Evolutionary conservation across 2,797 vertebrate genomes (phyloP).

Genomic region (Lepus oiostolus): DNA sequence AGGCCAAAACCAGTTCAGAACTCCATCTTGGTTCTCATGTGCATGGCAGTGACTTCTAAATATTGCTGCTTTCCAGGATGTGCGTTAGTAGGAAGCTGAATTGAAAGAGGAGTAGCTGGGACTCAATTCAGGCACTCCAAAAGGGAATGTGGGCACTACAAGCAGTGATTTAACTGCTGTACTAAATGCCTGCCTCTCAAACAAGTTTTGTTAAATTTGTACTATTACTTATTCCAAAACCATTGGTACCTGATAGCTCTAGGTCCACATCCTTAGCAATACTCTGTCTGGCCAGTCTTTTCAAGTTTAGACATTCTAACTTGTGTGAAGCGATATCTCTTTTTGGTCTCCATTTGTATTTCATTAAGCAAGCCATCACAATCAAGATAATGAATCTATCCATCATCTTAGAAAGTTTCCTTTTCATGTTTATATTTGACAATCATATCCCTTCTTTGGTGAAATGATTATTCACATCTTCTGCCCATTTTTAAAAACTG

Average conservation of each 20-base stretch:
- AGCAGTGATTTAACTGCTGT: too few species aligned
- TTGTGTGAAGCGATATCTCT: not conserved
- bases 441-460: not conserved
- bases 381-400: not conserved
- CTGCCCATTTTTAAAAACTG: not conserved
- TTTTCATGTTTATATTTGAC: not conserved
- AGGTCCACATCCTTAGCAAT: not conserved
- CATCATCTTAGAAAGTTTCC: conserved; percentile 9
- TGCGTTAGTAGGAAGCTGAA: too few species aligned
- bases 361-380: not conserved
- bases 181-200: too few species aligned
- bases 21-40: too few species aligned
- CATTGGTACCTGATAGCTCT: not conserved
- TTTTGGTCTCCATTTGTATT: not conserved
- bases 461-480: conserved; percentile 25
- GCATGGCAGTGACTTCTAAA: too few species aligned
- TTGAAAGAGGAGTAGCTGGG: too few species aligned
- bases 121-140: too few species aligned
- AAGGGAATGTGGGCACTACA: too few species aligned
- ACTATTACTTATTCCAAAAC: not conserved
- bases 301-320: not conserved
- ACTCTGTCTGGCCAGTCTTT: not conserved
- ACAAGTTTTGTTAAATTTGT: not conserved
- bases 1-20: too few species aligned
- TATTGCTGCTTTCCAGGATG: too few species aligned